Evolutionary conservation across 2,888 invertebrate species (phyloP), one percentile per base, ranked within the genome.

Genomic region (Selenia dentaria): DNA sequence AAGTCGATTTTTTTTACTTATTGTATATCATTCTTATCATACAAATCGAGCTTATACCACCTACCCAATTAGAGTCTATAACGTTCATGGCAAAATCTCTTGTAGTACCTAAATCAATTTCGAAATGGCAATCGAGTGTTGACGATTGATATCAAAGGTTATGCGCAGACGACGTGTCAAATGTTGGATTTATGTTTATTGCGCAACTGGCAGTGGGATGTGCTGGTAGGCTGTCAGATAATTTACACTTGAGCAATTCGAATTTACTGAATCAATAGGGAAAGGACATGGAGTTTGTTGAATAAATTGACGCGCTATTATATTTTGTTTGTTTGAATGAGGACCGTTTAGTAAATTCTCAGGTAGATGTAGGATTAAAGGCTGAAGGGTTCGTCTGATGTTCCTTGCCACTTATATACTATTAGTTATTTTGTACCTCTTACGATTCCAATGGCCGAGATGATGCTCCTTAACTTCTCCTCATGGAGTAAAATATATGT

Each of bases 121-220:
- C 46, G 50, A 46, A 55, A 55, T 42, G 34, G 20, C 40, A 54
- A 52, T 54, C 29, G 47, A 46, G 39, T 49, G 43, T 27, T 35
- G 38, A 45, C 57, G 51, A 53, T 59, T 52, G 55, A 55, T 56
- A 53, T 56, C 50, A 60, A 56, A 54, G 51, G 57, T 54, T 50
- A 54, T 48, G 42, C 42, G 38, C 42, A 47, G 54, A 45, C 49
- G 43, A 54, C 22, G 62, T 64, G 69, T 69, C 68, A 67, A 66
- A 66, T 48, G 52, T 44, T 38, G 53, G 51, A 71, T 74, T 72
- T 71, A 71, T 66, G 61, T 54, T 18, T 12, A 37, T 64, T 69
- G 56, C 56, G 54, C 62, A 56, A 66, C 43, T 37, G 62, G 6
- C 48, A 38, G 72, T 68, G 65, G 72, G 70, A 64, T 60, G 66